Base-by-base conservation (phyloP, 2,113 vertebrate species). In the Malurus elegans region DNA sequence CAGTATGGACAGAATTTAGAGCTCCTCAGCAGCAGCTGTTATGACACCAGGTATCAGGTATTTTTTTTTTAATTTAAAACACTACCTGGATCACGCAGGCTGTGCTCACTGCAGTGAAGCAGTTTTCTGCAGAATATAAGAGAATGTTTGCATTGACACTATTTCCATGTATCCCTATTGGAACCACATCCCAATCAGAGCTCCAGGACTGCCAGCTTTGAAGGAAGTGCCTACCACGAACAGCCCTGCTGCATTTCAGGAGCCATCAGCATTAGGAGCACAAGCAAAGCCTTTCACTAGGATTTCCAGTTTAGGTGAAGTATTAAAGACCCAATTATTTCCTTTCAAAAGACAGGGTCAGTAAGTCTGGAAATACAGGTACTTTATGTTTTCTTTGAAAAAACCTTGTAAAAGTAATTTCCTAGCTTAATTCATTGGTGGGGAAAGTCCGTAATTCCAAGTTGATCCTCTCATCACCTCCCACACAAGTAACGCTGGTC, bases 111-210 rank as follows among this genome's bases (percentile, higher is more conserved):
- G 38, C 38, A 79, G 28, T 0, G 8, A 74, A 42, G 18, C 48
- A 71, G 17, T 14, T 44, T 18, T 28, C 4, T 31, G 14, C 19
- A 48, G 18, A 81, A 28, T 28, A 62, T 11, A n/a, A 48, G 9
- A 56, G 18, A 38, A 2, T 1, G 1, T 69, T 40, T 75, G 24
- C 44, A 53, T 8, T 42, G 38, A 48, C 16, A 1, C 16, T 45
- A 73, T 36, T 32, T 32, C 45, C 1, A 9, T 0, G 2, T 17
- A 42, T 19, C 36, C 51, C 38, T 10, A 6, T 2, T 3, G 9
- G 50, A 16, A 42, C 20, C 51, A 65, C 17, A 56, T 18, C 45
- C 44, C 18, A 6, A 31, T 5, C 9, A 3, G 29, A 48, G 69
- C n/a, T 66, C 64, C 9, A 13, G 5, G 19, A 53, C 24, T 31